A percentile compares a stretch with the other conserved stretches of the same genome.
Evolutionary conservation across 30 jellyfish, hydroid and myxozoan genomes (phyloP).

Genomic region (Aurelia aurita complex sp. Pacific): DNA sequence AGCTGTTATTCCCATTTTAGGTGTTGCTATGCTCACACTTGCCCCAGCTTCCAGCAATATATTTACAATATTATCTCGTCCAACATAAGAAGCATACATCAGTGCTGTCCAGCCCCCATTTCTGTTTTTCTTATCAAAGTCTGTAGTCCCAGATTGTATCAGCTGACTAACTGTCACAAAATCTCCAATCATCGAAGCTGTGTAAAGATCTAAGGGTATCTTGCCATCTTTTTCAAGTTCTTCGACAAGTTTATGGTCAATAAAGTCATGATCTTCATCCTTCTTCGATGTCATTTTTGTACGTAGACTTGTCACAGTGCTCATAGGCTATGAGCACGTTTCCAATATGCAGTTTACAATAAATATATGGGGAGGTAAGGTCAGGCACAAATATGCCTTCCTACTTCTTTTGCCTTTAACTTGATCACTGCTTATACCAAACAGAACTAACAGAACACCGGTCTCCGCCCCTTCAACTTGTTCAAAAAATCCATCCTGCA

Average conservation of each 20-base stretch:
- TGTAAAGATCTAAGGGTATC: conserved; percentile 76
- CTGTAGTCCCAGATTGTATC: conserved; percentile 19
- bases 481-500: no score
- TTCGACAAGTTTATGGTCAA: conserved; percentile 60
- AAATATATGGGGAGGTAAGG: no score
- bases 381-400: no score
- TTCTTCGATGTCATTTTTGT: conserved; percentile 14
- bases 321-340: no score
- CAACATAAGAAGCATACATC: conserved; percentile 97
- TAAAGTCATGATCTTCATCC: conserved; percentile 35
- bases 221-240: conserved; percentile 80
- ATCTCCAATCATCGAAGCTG: conserved; percentile 95
- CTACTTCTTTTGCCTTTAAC: no score
- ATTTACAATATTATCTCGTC: conserved; percentile 83
- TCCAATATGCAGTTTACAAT: no score
- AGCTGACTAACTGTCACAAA: conserved; percentile 66
- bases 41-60: conserved; percentile 82
- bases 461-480: no score
- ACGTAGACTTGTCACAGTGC: no score
- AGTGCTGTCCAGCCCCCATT: conserved; percentile 96
- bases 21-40: conserved; percentile 46
- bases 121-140: conserved; percentile 63
- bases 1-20: conserved; percentile 82
- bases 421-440: no score
- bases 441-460: no score